phyloP scores from a whole-genome alignment of 2,113 vertebrate genomes.

The Sigmodon hispidus region DNA sequence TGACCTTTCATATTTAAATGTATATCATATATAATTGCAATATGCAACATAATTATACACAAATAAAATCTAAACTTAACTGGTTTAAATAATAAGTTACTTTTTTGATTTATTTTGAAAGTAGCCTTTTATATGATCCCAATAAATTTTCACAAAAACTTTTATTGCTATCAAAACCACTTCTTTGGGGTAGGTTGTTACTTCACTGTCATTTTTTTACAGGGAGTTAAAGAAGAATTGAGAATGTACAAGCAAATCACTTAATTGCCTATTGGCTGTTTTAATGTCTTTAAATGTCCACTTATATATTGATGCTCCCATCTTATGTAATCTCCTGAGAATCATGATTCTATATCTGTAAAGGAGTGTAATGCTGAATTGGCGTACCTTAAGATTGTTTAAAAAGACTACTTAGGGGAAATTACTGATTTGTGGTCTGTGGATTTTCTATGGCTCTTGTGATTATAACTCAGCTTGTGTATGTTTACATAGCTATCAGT shows the following conservation, averaged over 20 bases:
- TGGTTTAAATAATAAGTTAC: constrained; percentile 38
- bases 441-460: constrained; percentile 8
- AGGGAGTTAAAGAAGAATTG: constrained; percentile 13
- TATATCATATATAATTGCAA: neutral
- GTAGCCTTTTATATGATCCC: constrained; percentile 9
- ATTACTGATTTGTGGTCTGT: neutral
- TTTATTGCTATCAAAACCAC: constrained; percentile 60
- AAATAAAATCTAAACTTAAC: neutral
- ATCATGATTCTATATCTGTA: constrained; percentile 26
- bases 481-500: neutral
- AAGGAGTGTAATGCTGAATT: constrained; percentile 41
- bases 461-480: neutral
- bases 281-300: constrained; percentile 50
- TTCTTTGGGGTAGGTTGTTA: constrained; percentile 49
- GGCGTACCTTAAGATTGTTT: constrained; percentile 28
- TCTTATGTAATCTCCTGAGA: constrained; percentile 52
- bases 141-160: constrained; percentile 53
- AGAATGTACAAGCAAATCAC: constrained; percentile 25
- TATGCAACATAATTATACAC: neutral
- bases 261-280: constrained; percentile 54
- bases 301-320: constrained; percentile 39
- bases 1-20: constrained; percentile 32
- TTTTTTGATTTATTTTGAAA: constrained; percentile 33
- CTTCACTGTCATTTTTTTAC: constrained; percentile 65
- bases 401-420: neutral